Base-by-base conservation (phyloP, 1,140 invertebrate species). In the Hesperophylax magnus region DNA sequence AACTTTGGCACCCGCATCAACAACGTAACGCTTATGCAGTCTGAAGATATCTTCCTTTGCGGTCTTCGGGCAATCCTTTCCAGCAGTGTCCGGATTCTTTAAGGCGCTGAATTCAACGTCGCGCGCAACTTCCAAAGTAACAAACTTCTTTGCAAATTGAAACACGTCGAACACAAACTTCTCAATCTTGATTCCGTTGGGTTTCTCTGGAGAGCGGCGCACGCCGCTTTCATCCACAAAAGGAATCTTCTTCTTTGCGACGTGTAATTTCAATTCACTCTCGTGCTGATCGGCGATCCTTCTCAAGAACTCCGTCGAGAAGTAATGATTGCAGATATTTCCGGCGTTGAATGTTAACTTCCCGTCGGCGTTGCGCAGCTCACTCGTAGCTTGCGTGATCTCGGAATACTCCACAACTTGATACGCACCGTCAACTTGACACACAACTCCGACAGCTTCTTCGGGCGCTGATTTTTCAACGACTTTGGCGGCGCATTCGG, bases 111-210 rank as follows among this genome's bases (percentile, higher is more conserved):
- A 99, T 87, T 99, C 98, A 79, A 96, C 95, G 84, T 98, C 95
- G 67, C 98, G 91, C 0, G 94, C 91, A 0, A 98, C 98, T 92
- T 99, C 97, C 94, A 98, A 97, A 4, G 96, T 96, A 20, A 95
- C 96, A 86, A 99, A 97, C 84, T 95, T 95, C 88, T 95, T 92
- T 0, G 97, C 92, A 88, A 97, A 98, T 85, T 96, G 94, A 87
- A 99, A 99, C 0, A 99, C 98, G 90, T 99, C 99, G 87, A 99
- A 99, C 2, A 99, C 95, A 88, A 99, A 99, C 89, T 99, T 99
- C 85, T 99, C 99, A 87, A 99, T 96, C 91, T 99, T 99, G 81
- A 99, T 98, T 22, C 98, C 98, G 87, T 99, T 99, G 0, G 96
- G 94, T 85, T 93, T 92, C 0, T 92, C 92, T 0, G 98, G 98